Evolutionary conservation across 2,797 vertebrate species (phyloP).

Genomic region (Melanotaenia parkinsoni): DNA sequence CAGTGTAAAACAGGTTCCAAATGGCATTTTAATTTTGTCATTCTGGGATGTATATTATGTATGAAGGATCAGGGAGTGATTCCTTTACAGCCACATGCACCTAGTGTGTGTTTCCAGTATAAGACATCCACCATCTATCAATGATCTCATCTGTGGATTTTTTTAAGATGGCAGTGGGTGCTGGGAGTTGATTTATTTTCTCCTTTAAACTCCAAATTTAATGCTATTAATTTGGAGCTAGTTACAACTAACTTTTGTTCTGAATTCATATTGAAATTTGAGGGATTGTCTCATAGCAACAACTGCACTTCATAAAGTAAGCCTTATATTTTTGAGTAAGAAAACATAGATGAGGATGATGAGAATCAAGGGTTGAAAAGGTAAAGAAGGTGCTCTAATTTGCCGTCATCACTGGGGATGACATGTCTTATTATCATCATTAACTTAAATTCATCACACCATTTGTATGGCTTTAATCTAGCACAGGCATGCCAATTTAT

Average conservation of each 20-base stretch:
- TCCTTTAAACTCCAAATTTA: slow-evolving; percentile 7
- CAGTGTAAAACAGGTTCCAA: slow-evolving; percentile 67
- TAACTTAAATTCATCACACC: slow-evolving; percentile 48
- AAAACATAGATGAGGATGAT: slow-evolving; percentile 10
- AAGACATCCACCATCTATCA: neutral
- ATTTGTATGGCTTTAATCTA: slow-evolving; percentile 40
- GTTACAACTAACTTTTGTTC: slow-evolving; percentile 3
- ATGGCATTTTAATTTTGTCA: slow-evolving; percentile 68
- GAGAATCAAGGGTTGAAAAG: neutral
- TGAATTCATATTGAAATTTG: neutral
- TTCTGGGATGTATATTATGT: slow-evolving; percentile 31
- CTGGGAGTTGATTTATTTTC: slow-evolving; percentile 3
- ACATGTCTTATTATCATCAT: slow-evolving; percentile 36
- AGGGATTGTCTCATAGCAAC: neutral
- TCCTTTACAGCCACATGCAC: neutral
- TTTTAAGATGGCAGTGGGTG: neutral
- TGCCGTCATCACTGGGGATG: slow-evolving; percentile 12
- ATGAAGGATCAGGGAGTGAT: slow-evolving; percentile 15
- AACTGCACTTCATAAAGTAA: neutral
- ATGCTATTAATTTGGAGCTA: slow-evolving; percentile 5
- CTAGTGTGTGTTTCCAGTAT: neutral
- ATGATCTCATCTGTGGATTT: neutral
- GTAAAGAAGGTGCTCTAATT: slow-evolving; percentile 3
- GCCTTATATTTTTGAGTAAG: slow-evolving; percentile 10
- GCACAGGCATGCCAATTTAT: slow-evolving; percentile 43